phyloP scores from a whole-genome alignment of 2,888 invertebrate species.

The Villa cingulata region DNA sequence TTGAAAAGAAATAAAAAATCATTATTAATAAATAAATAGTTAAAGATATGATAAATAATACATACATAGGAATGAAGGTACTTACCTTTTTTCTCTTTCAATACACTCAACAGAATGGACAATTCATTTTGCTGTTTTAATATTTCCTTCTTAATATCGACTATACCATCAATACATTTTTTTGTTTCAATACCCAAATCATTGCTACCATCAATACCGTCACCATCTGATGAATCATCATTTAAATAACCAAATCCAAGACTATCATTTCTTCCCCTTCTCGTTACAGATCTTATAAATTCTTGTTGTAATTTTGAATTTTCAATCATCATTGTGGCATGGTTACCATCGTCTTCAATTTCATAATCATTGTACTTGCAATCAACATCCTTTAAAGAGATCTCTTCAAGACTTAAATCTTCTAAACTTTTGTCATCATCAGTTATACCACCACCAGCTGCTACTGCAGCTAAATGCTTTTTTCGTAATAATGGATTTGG shows the following conservation, averaged over 20 bases:
- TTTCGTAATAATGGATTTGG: slow-evolving; percentile 42
- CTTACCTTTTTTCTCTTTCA: slow-evolving; percentile 37
- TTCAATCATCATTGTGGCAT: not conserved
- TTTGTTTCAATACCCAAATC: slow-evolving; percentile 52
- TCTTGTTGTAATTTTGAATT: not conserved
- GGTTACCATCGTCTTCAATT: slow-evolving; percentile 42
- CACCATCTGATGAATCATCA: slow-evolving; percentile 16
- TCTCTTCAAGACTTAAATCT: slow-evolving; percentile 60
- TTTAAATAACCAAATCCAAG: slow-evolving; percentile 29
- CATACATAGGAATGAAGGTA: not conserved
- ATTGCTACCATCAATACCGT: slow-evolving; percentile 45
- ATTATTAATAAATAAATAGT: not conserved
- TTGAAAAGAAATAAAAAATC: not conserved
- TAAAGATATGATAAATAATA: not conserved
- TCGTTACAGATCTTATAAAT: too few species aligned
- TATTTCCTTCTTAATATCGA: slow-evolving; percentile 46
- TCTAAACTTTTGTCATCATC: slow-evolving; percentile 40
- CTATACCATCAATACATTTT: slow-evolving; percentile 48
- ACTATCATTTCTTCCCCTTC: slow-evolving; percentile 10
- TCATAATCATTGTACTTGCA: slow-evolving; percentile 53
- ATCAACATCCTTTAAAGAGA: slow-evolving; percentile 55
- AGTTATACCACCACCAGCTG: slow-evolving; percentile 19
- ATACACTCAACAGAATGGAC: slow-evolving; percentile 29
- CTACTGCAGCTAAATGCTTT: slow-evolving; percentile 30
- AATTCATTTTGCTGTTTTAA: slow-evolving; percentile 49